Percentiles rank a stretch among this genome's conserved stretches.
phyloP scores from a whole-genome alignment of 2,888 invertebrate species.

The Achlya flavicornis region DNA sequence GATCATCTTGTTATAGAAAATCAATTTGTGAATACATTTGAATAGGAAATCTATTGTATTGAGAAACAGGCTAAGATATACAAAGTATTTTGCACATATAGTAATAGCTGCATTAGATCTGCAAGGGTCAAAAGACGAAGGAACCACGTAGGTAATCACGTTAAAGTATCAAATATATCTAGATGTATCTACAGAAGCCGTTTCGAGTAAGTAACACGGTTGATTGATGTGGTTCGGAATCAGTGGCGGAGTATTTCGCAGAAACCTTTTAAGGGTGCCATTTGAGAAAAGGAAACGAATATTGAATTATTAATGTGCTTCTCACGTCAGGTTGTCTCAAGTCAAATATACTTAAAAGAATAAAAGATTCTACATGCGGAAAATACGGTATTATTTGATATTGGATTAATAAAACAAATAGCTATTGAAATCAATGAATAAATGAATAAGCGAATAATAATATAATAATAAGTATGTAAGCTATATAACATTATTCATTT shows the following conservation, averaged over 20 bases:
- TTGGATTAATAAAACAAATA: too few relatives aligned
- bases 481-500: too few relatives aligned
- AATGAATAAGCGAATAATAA: too few relatives aligned
- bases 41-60: neutral
- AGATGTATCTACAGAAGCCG: neutral
- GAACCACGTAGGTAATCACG: neutral
- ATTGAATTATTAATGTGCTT: constrained; percentile 25
- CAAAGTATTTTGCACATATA: too few relatives aligned
- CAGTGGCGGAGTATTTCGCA: neutral
- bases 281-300: constrained; percentile 18
- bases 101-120: too few relatives aligned
- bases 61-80: neutral
- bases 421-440: neutral
- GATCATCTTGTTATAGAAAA: neutral
- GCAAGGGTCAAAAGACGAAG: neutral
- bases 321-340: constrained; percentile 23
- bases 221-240: constrained; percentile 11
- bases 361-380: constrained; percentile 14
- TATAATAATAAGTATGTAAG: too few relatives aligned
- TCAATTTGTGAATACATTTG: neutral
- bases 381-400: constrained; percentile 7
- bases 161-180: neutral
- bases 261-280: constrained; percentile 17
- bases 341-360: constrained; percentile 22
- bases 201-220: neutral